These are phyloP conservation scores for Drosophila insularis DNA, from an alignment of 1,140 invertebrate genomes.

Conservation along the genomic window DNA sequence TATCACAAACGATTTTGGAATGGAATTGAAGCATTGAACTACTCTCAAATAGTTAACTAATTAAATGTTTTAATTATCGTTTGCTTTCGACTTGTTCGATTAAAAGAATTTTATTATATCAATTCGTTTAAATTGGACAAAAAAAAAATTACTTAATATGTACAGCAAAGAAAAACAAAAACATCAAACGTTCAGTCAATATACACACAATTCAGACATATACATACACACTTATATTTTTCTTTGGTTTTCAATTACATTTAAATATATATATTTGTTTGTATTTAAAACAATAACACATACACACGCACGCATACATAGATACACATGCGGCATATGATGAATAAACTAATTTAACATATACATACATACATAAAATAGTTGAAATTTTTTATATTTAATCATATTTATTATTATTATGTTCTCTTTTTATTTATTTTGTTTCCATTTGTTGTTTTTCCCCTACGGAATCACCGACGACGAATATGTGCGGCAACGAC, in stretches of 20 bases:
- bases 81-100: not conserved
- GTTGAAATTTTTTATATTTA: not conserved
- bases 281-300: not conserved
- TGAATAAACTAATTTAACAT: not conserved
- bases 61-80: not conserved
- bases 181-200: not conserved
- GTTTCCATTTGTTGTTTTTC: not conserved
- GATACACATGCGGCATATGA: not conserved
- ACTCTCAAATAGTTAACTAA: not conserved
- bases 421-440: not conserved
- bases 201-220: conserved; percentile 5
- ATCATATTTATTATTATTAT: not conserved
- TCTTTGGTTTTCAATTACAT: not conserved
- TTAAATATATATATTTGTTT: not conserved
- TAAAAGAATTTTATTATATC: not conserved
- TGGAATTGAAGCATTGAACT: not conserved
- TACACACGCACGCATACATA: not conserved
- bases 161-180: not conserved
- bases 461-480: conserved; percentile 31
- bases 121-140: not conserved
- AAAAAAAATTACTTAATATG: not conserved
- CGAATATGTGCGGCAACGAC: conserved; percentile 14
- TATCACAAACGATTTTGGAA: conserved; percentile 7
- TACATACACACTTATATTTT: not conserved
- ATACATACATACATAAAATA: conserved; percentile 2